Evolutionary conservation across 2,797 vertebrate genomes (phyloP).

Genomic region (Smutsia gigantea): DNA sequence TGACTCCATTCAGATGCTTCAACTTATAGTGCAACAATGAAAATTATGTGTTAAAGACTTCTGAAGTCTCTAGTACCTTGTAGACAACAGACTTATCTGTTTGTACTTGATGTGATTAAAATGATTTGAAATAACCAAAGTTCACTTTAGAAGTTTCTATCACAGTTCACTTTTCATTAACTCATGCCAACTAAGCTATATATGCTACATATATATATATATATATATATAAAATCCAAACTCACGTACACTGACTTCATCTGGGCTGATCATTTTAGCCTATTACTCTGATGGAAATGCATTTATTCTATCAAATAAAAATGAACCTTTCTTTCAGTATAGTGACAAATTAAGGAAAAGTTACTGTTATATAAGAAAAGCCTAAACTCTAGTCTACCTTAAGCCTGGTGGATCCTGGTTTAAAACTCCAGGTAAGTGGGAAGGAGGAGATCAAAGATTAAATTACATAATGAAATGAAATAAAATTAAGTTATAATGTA

Average conservation of each 20-base stretch:
- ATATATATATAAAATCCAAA: slow-evolving; percentile 30
- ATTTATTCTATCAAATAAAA: slow-evolving; percentile 54
- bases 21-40: background rate
- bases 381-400: background rate
- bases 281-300: background rate
- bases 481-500: slow-evolving; percentile 22
- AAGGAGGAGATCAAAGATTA: slow-evolving; percentile 45
- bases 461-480: slow-evolving; percentile 58
- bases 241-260: background rate
- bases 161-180: slow-evolving; percentile 34
- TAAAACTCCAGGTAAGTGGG: slow-evolving; percentile 34
- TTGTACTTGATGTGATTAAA: slow-evolving; percentile 10
- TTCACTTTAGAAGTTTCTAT: slow-evolving; percentile 37
- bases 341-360: slow-evolving; percentile 32
- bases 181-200: background rate
- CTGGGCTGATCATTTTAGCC: slow-evolving; percentile 19
- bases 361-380: slow-evolving; percentile 13
- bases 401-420: background rate
- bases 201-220: background rate
- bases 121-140: slow-evolving; percentile 55
- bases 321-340: slow-evolving; percentile 28
- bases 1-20: background rate
- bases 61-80: background rate
- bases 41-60: slow-evolving; percentile 39
- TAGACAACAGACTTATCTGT: background rate